phyloP scores from a whole-genome alignment of 2,113 vertebrate genomes.

The Cephalopholis sonnerati region DNA sequence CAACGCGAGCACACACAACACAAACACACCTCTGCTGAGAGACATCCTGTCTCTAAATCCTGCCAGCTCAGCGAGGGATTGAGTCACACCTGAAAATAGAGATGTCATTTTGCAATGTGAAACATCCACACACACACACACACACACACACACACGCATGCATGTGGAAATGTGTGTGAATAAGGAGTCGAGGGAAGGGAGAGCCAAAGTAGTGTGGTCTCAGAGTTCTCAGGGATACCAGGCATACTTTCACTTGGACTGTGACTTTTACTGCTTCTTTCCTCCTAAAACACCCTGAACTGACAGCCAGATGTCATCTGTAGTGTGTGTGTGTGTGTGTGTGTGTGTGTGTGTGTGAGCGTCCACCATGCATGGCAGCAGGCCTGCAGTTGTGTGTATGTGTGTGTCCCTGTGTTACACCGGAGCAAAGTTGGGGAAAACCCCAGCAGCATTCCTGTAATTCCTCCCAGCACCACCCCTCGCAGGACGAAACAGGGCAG shows the following conservation, averaged over 20 bases:
- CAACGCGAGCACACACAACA: conserved; percentile 29
- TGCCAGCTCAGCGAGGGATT: conserved; percentile 45
- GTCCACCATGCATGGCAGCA: conserved; percentile 35
- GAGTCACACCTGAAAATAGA: conserved; percentile 70
- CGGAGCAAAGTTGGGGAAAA: conserved; percentile 75
- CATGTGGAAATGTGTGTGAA: neutral
- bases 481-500: conserved; percentile 63
- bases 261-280: conserved; percentile 76
- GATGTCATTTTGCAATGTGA: conserved; percentile 18
- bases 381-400: conserved; percentile 16
- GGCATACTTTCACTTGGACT: conserved; percentile 77
- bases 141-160: neutral
- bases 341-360: conserved; percentile 19
- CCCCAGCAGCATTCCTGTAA: conserved; percentile 83
- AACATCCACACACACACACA: neutral
- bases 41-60: conserved; percentile 51
- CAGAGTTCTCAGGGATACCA: conserved; percentile 58
- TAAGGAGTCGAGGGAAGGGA: conserved; percentile 14
- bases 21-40: conserved; percentile 42
- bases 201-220: conserved; percentile 12
- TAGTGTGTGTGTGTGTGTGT: conserved; percentile 20
- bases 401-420: conserved; percentile 57
- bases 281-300: conserved; percentile 63
- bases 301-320: conserved; percentile 75
- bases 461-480: conserved; percentile 76